phyloP scores from a whole-genome alignment of 2,113 vertebrate genomes.

The Dascyllus trimaculatus region DNA sequence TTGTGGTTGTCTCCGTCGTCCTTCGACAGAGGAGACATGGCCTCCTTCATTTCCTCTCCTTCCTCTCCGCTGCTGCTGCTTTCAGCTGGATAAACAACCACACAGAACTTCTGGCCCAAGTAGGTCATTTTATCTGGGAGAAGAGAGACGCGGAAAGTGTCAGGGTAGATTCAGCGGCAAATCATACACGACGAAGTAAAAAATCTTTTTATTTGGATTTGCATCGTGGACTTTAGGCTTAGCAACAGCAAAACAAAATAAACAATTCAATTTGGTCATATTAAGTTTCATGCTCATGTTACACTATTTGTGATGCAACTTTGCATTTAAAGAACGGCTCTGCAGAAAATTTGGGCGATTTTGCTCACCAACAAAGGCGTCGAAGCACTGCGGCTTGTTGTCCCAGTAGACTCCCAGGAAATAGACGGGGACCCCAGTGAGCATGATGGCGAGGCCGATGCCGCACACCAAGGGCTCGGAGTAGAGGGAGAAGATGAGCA shows the following conservation, averaged over 20 bases:
- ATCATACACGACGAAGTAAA: too few species aligned
- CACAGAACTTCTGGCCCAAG: constrained; percentile 90
- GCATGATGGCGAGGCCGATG: constrained; percentile 93
- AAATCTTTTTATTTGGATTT: too few species aligned
- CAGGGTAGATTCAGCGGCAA: too few species aligned
- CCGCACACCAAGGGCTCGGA: constrained; percentile 93
- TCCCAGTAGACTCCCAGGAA: constrained; percentile 93
- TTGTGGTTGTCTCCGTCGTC: constrained; percentile 69
- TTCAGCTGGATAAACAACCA: constrained; percentile 89
- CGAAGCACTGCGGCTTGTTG: constrained; percentile 90
- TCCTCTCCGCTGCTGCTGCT: constrained; percentile 49
- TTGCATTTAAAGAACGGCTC: too few species aligned
- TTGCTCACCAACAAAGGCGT: constrained; percentile 86
- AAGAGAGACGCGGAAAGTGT: background rate
- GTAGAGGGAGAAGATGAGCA: constrained; percentile 93
- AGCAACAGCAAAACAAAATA: too few species aligned
- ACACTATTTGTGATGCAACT: too few species aligned
- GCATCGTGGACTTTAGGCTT: too few species aligned
- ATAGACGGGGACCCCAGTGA: constrained; percentile 92
- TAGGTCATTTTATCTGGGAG: constrained; percentile 88
- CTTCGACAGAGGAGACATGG: constrained; percentile 76
- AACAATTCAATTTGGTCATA: too few species aligned
- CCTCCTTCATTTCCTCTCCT: constrained; percentile 82
- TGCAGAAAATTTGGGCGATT: too few species aligned
- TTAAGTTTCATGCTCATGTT: too few species aligned